These are phyloP conservation scores for Lophius piscatorius DNA, from an alignment of 2,113 vertebrate genomes.

Conservation along the genomic window DNA sequence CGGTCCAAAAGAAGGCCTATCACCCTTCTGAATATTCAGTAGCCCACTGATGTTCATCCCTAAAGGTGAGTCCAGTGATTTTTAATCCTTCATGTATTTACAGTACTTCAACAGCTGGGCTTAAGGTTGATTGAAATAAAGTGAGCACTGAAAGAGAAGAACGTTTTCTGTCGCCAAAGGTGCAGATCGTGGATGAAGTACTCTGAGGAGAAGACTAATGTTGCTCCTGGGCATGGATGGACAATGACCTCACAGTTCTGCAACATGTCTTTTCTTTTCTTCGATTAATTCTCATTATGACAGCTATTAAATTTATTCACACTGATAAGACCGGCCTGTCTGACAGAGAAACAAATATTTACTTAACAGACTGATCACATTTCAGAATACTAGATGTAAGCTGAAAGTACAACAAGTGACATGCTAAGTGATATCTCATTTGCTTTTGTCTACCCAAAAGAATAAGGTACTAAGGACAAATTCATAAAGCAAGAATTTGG, in stretches of 20 bases:
- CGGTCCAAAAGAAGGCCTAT: conserved; percentile 83
- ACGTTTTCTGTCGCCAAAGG: conserved; percentile 20
- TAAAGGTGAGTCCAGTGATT: conserved; percentile 76
- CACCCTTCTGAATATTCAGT: conserved; percentile 96
- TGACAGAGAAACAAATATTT: too few relatives aligned
- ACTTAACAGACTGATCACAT: too few relatives aligned
- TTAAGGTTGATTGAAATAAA: conserved; percentile 73
- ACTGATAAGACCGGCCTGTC: too few relatives aligned
- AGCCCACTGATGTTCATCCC: conserved; percentile 89
- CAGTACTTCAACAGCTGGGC: neutral
- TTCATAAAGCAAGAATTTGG: too few relatives aligned
- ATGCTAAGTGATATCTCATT: too few relatives aligned
- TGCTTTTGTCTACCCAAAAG: too few relatives aligned
- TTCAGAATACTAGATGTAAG: too few relatives aligned
- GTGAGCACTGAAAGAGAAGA: conserved; percentile 36
- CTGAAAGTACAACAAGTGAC: too few relatives aligned
- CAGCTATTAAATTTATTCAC: too few relatives aligned
- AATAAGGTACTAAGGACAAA: too few relatives aligned
- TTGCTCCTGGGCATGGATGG: conserved; percentile 80
- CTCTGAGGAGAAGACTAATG: conserved; percentile 77
- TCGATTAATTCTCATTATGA: too few relatives aligned
- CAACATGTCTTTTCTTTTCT: too few relatives aligned
- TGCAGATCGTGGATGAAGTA: conserved; percentile 81
- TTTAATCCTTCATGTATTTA: fast-evolving
- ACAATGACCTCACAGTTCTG: conserved; percentile 54